Conservation (phyloP, 2,888 invertebrate species). For the Brachyptera risi region DNA sequence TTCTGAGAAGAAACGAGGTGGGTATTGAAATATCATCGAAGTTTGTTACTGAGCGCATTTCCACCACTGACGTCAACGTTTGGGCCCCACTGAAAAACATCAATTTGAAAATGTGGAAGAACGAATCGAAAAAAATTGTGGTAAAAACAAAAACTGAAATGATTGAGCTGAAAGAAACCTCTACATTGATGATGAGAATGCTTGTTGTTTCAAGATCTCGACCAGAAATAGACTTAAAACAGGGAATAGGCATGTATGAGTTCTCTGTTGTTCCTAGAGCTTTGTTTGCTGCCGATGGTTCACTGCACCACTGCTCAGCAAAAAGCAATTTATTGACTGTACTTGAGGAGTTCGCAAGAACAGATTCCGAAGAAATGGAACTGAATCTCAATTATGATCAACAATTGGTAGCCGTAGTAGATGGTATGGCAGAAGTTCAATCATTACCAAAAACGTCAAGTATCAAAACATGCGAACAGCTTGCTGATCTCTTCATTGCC, state of each 20-base stretch:
- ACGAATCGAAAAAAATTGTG: not conserved
- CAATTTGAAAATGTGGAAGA: conserved; percentile 4
- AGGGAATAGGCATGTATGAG: too few species aligned
- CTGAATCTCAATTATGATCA: too few species aligned
- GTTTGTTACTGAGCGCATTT: conserved; percentile 1
- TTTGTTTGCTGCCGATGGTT: not conserved
- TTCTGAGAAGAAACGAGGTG: too few species aligned
- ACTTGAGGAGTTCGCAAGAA: not conserved
- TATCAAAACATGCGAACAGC: conserved; percentile 9
- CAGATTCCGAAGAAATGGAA: not conserved
- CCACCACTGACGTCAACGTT: not conserved
- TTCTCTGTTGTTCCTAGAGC: conserved; percentile 8
- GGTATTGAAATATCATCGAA: too few species aligned
- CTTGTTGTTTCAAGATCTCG: not conserved
- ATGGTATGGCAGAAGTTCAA: conserved; percentile 17
- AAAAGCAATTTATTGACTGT: not conserved
- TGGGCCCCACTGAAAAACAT: conserved; percentile 7
- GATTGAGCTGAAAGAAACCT: not conserved
- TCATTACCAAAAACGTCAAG: not conserved
- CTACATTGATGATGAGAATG: not conserved
- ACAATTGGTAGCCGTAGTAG: not conserved
- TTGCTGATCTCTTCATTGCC: conserved; percentile 1
- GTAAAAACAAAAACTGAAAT: not conserved
- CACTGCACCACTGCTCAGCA: not conserved
- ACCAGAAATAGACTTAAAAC: not conserved